Percentiles rank a stretch among this genome's conserved stretches.
Conservation (phyloP, 1,140 invertebrate genomes). For the Diachasma alloeum region DNA sequence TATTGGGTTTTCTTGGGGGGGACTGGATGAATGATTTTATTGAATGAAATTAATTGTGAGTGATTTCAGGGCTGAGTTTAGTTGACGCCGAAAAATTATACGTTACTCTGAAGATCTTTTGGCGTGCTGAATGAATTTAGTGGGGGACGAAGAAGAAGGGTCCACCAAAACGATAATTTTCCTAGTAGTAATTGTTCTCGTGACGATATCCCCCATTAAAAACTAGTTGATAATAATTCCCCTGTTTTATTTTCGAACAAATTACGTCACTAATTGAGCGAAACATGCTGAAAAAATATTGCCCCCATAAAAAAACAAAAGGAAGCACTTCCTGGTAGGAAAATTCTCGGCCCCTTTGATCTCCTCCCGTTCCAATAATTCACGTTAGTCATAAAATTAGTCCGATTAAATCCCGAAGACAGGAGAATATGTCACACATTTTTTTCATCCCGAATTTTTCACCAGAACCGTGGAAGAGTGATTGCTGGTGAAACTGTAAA, state of each 20-base stretch:
- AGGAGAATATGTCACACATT: not conserved
- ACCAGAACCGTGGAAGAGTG: not conserved
- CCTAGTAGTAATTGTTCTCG: no score
- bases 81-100: no score
- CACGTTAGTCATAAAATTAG: not conserved
- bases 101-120: no score
- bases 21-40: no score
- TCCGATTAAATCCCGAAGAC: not conserved
- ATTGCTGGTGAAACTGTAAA: constrained; percentile 17
- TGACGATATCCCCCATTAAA: no score
- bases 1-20: no score
- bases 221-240: no score
- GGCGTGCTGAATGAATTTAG: no score
- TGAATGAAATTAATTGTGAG: no score
- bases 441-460: not conserved
- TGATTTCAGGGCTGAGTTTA: no score
- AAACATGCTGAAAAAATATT: not conserved
- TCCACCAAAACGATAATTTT: no score
- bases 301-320: not conserved
- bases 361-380: not conserved
- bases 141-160: no score
- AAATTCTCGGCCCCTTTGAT: not conserved
- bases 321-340: not conserved
- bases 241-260: not conserved
- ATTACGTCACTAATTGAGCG: not conserved